phyloP scores from a whole-genome alignment of 2,797 vertebrate species.

The Arctocebus calabarensis region DNA sequence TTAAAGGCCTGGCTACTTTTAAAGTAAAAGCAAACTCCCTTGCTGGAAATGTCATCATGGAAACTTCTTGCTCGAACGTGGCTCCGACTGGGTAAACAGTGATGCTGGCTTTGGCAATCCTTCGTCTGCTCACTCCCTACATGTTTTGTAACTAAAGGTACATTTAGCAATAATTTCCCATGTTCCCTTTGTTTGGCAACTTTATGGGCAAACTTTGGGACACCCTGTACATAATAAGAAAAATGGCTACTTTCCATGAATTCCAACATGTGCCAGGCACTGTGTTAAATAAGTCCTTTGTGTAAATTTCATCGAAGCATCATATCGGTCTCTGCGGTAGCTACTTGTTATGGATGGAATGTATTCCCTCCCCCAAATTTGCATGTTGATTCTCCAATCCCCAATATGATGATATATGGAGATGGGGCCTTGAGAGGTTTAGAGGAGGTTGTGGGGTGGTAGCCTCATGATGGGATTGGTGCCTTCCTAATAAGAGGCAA shows the following conservation, averaged over 20 bases:
- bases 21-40: background rate
- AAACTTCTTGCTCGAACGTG: background rate
- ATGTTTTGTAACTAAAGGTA: too few species aligned
- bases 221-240: background rate
- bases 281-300: background rate
- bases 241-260: background rate
- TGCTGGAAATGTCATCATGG: background rate
- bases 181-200: too few species aligned
- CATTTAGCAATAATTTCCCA: too few species aligned
- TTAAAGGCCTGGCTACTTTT: background rate
- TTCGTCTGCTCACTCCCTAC: background rate
- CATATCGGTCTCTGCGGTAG: background rate
- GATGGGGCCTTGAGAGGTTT: background rate
- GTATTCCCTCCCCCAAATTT: background rate
- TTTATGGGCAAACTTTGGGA: too few species aligned
- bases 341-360: background rate
- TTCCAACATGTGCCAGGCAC: background rate
- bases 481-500: background rate
- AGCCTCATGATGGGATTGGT: background rate
- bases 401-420: background rate
- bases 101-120: background rate
- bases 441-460: background rate
- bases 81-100: background rate
- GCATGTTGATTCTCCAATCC: background rate
- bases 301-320: background rate